Base-by-base conservation (phyloP, 2,113 vertebrate genomes). In the Plectropomus leopardus region DNA sequence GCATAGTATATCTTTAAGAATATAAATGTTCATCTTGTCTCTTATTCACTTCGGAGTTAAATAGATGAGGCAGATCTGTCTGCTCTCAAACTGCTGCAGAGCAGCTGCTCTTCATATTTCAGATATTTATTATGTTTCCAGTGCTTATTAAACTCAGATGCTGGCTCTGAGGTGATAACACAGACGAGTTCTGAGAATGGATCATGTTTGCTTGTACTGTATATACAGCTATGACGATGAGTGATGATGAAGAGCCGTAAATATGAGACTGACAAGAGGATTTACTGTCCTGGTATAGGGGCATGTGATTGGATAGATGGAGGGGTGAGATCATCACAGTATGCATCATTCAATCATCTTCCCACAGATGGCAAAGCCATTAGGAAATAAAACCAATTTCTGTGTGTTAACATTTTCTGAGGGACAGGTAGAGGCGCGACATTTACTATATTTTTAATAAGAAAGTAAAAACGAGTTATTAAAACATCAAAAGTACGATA, bases 351-450 rank as follows among this genome's bases (percentile, higher is more conserved):
- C 72, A 71, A 71, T 85, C 83, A 78, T 84, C 76, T 76, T 86
- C 45, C 5, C 34, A 70, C 93, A 92, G 78, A 92, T 92, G 87
- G 74, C 45, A 30, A 90, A 84, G 69, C 58, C 78, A 78, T 91
- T 77, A 78, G 47, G 23, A 80, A 57, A 88, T 24, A 71, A 73
- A 83, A 51, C 16, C 34, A 67, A n/a, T 70, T 36, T 73, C 53
- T 80, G 17, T 45, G 34, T 13, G 57, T n/a, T 47, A 21, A 21
- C 26, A 48, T 60, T 78, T 65, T 72, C 44, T 34, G 16, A 23
- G 53, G n/a, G 47, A 69, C 53, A 55, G 10, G 42, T 45, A 59
- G 45, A 71, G 50, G 47, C 60, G 34, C 8, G 28, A 17, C 15
- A 57, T 40, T 34, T 40, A 9, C 34, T 8, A 59, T 71, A 80